Base-by-base conservation (phyloP, 2,888 invertebrate species). In the Slavum lentiscoides region DNA sequence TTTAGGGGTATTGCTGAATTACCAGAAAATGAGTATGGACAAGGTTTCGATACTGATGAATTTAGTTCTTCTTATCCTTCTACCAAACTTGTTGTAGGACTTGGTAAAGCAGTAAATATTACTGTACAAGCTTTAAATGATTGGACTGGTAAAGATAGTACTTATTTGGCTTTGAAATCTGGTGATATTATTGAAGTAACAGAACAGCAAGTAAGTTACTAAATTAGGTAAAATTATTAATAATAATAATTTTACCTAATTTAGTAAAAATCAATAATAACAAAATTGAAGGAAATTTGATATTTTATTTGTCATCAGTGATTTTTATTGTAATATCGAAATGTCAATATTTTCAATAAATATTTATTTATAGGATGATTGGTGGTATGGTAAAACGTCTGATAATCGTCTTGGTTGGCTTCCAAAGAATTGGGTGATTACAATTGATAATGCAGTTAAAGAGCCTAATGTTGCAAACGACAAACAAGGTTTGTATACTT, bases 1-100 rank as follows among this genome's bases (percentile, higher is more conserved):
- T 86, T n/a, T 84, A 93, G 90, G 84, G 93, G 91, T 83, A 93
- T 93, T 82, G 92, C 90, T 0, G 93, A 93, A 86, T 91, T 93
- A 2, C 92, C 91, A 64, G 91, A 91, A 86, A 89, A 88, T 82
- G 86, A 88, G 61, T 87, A 87, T 23, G 89, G 89, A 70, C 88
- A 88, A 67, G 88, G 88, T 59, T 88, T 88, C 13, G 84, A 84
- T n/a, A 85, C 85, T 74, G 84, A 84, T 72, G 84, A 83, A 68
- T 83, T 84, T 82, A 84, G 84, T 53, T 85, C 85, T 69, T 83
- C 84, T 15, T 82, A 83, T 39, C 69, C 72, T 39, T 82, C 82
- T 69, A 82, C 83, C 7, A 84, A 85, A 82, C 86, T 86, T 17
- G 86, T 86, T n/a, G 82, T 86, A 66, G 87, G 87, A 58, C 84